These are phyloP conservation scores for Ypsolopha scabrella DNA, from an alignment of 2,888 invertebrate genomes.

Conservation along the genomic window DNA sequence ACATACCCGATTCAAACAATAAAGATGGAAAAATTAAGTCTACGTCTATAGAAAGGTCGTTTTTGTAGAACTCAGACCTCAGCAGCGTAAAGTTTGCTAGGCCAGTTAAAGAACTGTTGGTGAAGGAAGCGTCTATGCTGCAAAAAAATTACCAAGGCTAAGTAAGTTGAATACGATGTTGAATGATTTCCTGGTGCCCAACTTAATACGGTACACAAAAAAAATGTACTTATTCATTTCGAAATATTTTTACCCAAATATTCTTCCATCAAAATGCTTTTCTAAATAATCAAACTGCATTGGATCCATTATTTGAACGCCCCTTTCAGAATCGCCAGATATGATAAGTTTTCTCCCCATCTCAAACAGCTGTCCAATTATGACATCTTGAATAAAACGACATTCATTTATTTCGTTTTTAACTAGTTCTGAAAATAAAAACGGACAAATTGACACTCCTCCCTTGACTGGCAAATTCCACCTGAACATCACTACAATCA, in stretches of 20 bases:
- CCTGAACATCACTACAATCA: no score
- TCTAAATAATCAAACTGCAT: slow-evolving; percentile 12
- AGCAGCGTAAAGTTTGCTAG: slow-evolving; percentile 19
- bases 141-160: no score
- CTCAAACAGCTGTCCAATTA: slow-evolving; percentile 22
- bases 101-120: slow-evolving; percentile 18
- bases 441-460: no score
- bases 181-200: no score
- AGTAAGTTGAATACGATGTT: no score
- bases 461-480: no score
- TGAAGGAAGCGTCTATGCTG: slow-evolving; percentile 19
- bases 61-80: slow-evolving; percentile 16
- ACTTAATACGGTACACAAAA: no score
- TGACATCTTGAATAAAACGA: slow-evolving; percentile 8
- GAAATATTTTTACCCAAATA: slow-evolving; percentile 17
- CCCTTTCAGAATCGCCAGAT: slow-evolving; percentile 15
- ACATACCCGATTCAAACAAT: slow-evolving; percentile 18
- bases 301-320: slow-evolving; percentile 21
- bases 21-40: slow-evolving; percentile 21
- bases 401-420: slow-evolving; percentile 1
- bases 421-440: no score
- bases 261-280: slow-evolving; percentile 12
- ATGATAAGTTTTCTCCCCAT: slow-evolving; percentile 17
- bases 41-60: slow-evolving; percentile 18
- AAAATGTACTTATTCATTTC: not conserved